Percentiles rank a stretch among this genome's conserved stretches.
These are phyloP conservation scores for Drosophila ogumai DNA, from an alignment of 1,140 invertebrate species.

Conservation along the genomic window DNA sequence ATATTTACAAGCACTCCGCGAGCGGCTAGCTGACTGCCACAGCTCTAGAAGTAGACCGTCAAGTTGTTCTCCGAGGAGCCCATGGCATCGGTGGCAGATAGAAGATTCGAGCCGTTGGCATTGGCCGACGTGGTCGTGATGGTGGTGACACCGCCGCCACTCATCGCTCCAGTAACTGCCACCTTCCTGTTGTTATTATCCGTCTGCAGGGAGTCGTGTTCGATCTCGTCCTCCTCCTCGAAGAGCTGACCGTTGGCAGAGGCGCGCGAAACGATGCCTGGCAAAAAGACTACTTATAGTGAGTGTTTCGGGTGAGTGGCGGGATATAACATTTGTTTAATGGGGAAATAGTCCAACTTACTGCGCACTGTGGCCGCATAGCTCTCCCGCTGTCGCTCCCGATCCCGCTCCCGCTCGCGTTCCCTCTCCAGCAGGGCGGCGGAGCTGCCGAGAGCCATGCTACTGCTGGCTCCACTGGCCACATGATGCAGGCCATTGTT, in stretches of 20 bases:
- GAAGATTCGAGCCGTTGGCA: conserved; percentile 61
- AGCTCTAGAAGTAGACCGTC: conserved; percentile 77
- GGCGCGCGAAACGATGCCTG: conserved; percentile 83
- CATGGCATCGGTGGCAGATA: conserved; percentile 78
- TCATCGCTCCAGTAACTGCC: conserved; percentile 24
- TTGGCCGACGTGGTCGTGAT: conserved; percentile 54
- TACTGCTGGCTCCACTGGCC: conserved; percentile 85
- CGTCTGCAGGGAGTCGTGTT: conserved; percentile 77
- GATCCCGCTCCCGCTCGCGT: conserved; percentile 74
- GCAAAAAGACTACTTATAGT: conserved; percentile 78
- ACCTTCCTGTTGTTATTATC: conserved; percentile 79
- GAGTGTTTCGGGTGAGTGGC: conserved; percentile 62
- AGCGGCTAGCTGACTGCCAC: neutral
- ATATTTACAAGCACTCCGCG: conserved; percentile 63
- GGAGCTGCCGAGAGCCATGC: conserved; percentile 85
- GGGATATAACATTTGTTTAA: neutral
- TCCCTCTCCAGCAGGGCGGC: conserved; percentile 66
- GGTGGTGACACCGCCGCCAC: conserved; percentile 48
- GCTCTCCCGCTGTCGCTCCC: conserved; percentile 78
- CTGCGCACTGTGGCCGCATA: conserved; percentile 84
- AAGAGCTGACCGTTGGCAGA: conserved; percentile 83
- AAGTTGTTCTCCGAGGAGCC: conserved; percentile 84
- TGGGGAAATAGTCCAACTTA: conserved; percentile 59
- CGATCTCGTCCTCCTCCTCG: conserved; percentile 83
- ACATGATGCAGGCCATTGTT: conserved; percentile 74